A percentile compares a stretch with the other conserved stretches of the same genome.
These are phyloP conservation scores for Hartigia nigra DNA, from an alignment of 2,888 invertebrate species.

Conservation along the genomic window DNA sequence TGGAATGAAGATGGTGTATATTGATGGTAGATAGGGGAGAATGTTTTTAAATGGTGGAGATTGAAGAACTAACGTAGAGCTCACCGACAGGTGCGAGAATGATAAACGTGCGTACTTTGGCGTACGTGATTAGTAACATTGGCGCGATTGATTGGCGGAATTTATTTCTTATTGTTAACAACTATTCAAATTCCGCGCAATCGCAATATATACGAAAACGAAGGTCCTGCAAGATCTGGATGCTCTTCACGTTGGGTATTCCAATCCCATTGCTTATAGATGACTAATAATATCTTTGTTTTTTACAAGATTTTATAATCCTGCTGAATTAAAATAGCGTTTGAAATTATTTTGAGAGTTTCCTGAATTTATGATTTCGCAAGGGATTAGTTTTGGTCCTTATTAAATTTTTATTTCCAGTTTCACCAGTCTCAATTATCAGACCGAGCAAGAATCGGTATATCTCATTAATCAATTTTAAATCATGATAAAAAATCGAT, in stretches of 20 bases:
- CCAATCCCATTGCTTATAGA: neutral
- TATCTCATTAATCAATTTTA: neutral
- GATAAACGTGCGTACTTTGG: neutral
- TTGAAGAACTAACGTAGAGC: conserved; percentile 2
- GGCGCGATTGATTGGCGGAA: neutral
- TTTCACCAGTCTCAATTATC: neutral
- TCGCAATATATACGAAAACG: neutral
- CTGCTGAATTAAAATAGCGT: neutral
- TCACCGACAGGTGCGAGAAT: conserved; percentile 1
- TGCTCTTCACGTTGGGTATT: neutral
- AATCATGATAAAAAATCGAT: neutral
- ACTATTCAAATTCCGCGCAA: neutral
- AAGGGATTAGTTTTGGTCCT: too few species aligned
- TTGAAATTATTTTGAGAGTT: neutral
- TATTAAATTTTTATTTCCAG: neutral
- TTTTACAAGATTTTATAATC: neutral
- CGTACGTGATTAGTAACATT: neutral
- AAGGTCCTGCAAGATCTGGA: neutral
- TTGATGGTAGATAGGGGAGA: neutral
- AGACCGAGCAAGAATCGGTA: neutral
- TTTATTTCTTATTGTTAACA: neutral
- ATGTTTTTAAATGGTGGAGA: neutral
- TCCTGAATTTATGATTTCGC: neutral
- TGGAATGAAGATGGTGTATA: conserved; percentile 2
- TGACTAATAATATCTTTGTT: neutral